Evolutionary conservation across 2,113 vertebrate genomes (phyloP).

Genomic region (Tenebrosternarchus preto): DNA sequence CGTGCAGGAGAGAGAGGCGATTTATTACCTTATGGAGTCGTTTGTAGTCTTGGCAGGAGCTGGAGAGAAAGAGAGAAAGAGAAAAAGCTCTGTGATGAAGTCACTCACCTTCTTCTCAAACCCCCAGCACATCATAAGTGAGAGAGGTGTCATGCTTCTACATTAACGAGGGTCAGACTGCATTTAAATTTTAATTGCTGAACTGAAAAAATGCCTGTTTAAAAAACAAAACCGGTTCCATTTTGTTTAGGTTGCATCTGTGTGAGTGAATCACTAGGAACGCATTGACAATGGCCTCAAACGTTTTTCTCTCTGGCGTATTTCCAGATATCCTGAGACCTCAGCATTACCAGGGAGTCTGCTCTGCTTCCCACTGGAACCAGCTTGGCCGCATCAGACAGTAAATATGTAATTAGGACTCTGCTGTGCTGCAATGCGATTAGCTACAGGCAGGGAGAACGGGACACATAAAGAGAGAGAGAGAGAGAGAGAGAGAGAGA

Average conservation of each 20-base stretch:
- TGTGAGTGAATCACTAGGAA: conserved; percentile 27
- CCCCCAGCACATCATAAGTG: background rate
- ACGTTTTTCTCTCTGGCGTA: conserved; percentile 20
- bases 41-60: conserved; percentile 30
- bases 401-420: conserved; percentile 59
- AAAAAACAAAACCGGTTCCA: background rate
- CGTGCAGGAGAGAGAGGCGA: conserved; percentile 14
- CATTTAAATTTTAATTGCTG: conserved; percentile 14
- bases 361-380: conserved; percentile 50
- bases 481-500: conserved; percentile 36
- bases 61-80: conserved; percentile 27
- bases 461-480: conserved; percentile 27
- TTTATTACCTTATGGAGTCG: conserved; percentile 39
- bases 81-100: conserved; percentile 26
- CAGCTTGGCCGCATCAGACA: conserved; percentile 42
- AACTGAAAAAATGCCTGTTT: background rate
- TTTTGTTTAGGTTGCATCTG: conserved; percentile 29
- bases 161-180: background rate
- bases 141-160: background rate
- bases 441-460: conserved; percentile 50
- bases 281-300: conserved; percentile 27
- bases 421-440: conserved; percentile 56
- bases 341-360: conserved; percentile 29
- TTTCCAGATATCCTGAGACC: conserved; percentile 27
- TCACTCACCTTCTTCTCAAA: conserved; percentile 10